Conservation (phyloP, 2,797 vertebrate genomes). For the Hylomyscus alleni region DNA sequence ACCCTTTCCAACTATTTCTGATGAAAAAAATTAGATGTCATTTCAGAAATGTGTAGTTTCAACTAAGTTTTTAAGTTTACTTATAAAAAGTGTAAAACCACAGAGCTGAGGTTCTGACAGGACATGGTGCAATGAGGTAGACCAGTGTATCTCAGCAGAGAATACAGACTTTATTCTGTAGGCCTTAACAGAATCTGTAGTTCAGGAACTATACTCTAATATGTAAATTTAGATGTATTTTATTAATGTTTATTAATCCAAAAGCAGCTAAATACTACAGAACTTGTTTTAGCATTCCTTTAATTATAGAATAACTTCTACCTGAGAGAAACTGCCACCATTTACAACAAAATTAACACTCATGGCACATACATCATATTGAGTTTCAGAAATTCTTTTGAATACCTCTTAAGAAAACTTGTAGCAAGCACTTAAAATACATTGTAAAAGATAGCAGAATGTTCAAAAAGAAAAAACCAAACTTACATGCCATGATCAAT, state of each 20-base stretch:
- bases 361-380: neutral
- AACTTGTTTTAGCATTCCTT: neutral
- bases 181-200: neutral
- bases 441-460: slow-evolving; percentile 28
- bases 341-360: slow-evolving; percentile 5
- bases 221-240: slow-evolving; percentile 7
- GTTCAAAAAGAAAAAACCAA: slow-evolving; percentile 14
- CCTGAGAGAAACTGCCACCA: neutral
- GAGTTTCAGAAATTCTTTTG: slow-evolving; percentile 12
- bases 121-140: neutral
- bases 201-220: slow-evolving; percentile 23
- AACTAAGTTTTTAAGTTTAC: slow-evolving; percentile 1
- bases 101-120: neutral
- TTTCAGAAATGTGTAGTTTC: slow-evolving; percentile 54
- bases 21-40: slow-evolving; percentile 4
- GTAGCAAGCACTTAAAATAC: neutral
- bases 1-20: slow-evolving; percentile 39
- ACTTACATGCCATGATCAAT: slow-evolving; percentile 94
- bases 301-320: slow-evolving; percentile 34
- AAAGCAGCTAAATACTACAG: neutral
- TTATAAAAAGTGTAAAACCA: slow-evolving; percentile 48
- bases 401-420: slow-evolving; percentile 28
- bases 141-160: neutral
- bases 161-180: slow-evolving; percentile 26
- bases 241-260: slow-evolving; percentile 22